A percentile compares a stretch with the other conserved stretches of the same genome.
phyloP scores from a whole-genome alignment of 2,797 vertebrate genomes.

The Streptopelia turtur region DNA sequence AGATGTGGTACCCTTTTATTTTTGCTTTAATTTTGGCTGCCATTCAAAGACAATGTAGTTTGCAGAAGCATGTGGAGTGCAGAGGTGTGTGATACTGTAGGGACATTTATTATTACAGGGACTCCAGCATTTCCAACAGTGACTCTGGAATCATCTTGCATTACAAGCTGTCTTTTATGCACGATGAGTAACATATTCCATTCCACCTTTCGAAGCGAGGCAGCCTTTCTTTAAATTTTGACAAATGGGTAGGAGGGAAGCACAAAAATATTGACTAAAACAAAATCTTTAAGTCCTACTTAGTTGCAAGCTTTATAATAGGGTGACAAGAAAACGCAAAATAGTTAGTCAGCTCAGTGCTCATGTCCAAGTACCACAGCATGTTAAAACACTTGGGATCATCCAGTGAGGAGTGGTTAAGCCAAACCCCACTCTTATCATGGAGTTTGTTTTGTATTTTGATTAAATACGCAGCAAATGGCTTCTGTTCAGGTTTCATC shows the following conservation, averaged over 20 bases:
- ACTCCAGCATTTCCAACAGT: background rate
- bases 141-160: background rate
- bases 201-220: background rate
- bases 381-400: background rate
- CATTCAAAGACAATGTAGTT: background rate
- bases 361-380: background rate
- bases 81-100: background rate
- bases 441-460: background rate
- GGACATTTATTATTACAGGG: background rate
- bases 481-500: background rate
- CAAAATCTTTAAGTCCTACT: background rate
- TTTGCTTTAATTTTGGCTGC: constrained; percentile 1
- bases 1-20: background rate
- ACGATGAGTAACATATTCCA: background rate
- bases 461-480: background rate
- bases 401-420: background rate
- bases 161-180: background rate
- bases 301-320: background rate
- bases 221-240: constrained; percentile 7
- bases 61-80: background rate
- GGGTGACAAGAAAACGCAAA: background rate
- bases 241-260: background rate
- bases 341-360: background rate
- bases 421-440: background rate
- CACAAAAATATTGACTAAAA: background rate